These are phyloP conservation scores for Melinopterus prodromus DNA, from an alignment of 2,888 invertebrate genomes.

Conservation along the genomic window DNA sequence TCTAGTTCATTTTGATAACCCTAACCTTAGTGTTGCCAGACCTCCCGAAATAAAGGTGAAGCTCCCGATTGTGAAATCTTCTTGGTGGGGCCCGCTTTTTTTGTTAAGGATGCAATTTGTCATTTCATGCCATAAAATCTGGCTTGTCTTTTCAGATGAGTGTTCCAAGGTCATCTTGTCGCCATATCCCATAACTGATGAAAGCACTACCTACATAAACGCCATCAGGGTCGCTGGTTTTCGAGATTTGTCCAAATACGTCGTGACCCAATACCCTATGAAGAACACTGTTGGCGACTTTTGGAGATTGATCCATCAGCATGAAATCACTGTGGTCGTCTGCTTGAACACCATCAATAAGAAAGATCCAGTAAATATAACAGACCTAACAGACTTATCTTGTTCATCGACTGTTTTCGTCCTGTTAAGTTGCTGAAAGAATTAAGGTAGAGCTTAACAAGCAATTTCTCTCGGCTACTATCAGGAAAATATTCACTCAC, in stretches of 20 bases:
- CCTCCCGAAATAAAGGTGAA: too few relatives aligned
- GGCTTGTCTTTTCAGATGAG: constrained; percentile 49
- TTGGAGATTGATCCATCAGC: constrained; percentile 60
- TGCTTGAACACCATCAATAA: constrained; percentile 57
- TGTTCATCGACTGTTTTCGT: constrained; percentile 12
- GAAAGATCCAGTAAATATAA: constrained; percentile 53
- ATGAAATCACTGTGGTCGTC: constrained; percentile 56
- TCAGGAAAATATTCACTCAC: too few relatives aligned
- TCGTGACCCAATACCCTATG: constrained; percentile 61
- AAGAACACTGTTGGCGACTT: constrained; percentile 61
- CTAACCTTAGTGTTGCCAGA: too few relatives aligned
- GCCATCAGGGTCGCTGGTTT: constrained; percentile 59
- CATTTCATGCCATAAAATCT: background rate
- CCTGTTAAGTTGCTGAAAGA: background rate
- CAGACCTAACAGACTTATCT: background rate
- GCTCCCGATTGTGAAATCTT: too few relatives aligned
- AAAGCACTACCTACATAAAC: constrained; percentile 60
- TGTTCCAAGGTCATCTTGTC: constrained; percentile 55
- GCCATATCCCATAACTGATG: constrained; percentile 54
- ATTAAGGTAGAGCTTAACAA: background rate
- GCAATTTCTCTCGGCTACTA: background rate
- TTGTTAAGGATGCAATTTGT: too few relatives aligned
- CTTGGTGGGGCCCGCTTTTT: too few relatives aligned
- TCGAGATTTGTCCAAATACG: constrained; percentile 54
- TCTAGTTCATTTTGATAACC: too few relatives aligned